Conservation (phyloP, 2,888 invertebrate genomes). For the Glyphotaelius pellucidus region DNA sequence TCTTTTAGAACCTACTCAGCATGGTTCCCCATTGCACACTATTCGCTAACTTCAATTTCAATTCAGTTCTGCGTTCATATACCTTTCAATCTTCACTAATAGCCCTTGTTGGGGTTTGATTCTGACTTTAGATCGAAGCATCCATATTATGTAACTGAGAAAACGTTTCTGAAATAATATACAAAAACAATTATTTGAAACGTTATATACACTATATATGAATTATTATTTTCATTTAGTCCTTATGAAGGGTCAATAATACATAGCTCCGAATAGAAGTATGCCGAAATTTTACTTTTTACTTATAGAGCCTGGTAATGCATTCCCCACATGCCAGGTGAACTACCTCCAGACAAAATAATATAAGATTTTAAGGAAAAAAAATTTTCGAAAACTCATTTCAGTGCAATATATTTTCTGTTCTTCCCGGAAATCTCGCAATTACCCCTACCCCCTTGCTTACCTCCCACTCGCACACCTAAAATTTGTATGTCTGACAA, state of each 20-base stretch:
- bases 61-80: conserved; percentile 9
- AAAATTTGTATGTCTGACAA: too few relatives aligned
- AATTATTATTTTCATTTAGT: background rate
- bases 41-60: conserved; percentile 53
- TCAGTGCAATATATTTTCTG: too few relatives aligned
- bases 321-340: too few relatives aligned
- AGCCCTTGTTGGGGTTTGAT: conserved; percentile 6
- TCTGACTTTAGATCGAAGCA: background rate
- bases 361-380: too few relatives aligned
- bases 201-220: background rate
- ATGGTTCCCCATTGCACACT: conserved; percentile 52
- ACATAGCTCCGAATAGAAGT: background rate
- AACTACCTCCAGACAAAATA: too few relatives aligned
- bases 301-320: too few relatives aligned
- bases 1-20: conserved; percentile 62
- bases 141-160: background rate
- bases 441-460: too few relatives aligned
- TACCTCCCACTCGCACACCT: too few relatives aligned
- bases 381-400: too few relatives aligned
- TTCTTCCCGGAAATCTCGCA: too few relatives aligned
- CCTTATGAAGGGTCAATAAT: background rate
- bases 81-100: conserved; percentile 16
- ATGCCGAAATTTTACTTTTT: too few relatives aligned
- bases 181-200: background rate
- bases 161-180: background rate